These are phyloP conservation scores for Argopecten irradians DNA, from an alignment of 1,140 invertebrate species.

Conservation along the genomic window DNA sequence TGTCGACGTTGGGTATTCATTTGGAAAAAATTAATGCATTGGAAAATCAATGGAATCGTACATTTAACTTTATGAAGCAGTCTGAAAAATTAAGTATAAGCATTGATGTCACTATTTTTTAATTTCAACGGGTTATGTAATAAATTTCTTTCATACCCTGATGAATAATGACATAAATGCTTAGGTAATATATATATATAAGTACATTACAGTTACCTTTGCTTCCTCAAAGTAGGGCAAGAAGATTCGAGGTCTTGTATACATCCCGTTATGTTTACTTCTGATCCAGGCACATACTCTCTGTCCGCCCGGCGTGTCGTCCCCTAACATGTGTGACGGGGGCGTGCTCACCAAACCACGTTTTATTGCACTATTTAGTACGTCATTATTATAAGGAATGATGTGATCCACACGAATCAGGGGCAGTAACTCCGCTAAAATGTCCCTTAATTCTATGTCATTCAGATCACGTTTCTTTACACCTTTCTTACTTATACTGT, in stretches of 20 bases:
- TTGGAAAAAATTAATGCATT: too few species aligned
- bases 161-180: too few species aligned
- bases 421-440: conserved; percentile 88
- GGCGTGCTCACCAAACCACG: conserved; percentile 90
- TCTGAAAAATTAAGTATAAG: too few species aligned
- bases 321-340: conserved; percentile 90
- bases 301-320: conserved; percentile 75
- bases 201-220: too few species aligned
- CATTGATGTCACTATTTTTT: too few species aligned
- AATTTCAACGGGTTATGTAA: too few species aligned
- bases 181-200: too few species aligned
- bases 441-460: conserved; percentile 91
- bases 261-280: conserved; percentile 87
- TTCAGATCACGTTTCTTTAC: conserved; percentile 90
- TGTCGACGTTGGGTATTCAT: too few species aligned
- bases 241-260: conserved; percentile 91
- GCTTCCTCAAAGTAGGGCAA: conserved; percentile 96
- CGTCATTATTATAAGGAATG: conserved; percentile 89
- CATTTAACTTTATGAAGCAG: too few species aligned
- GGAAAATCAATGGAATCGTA: too few species aligned
- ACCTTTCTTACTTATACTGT: conserved; percentile 91
- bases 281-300: conserved; percentile 89
- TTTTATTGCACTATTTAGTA: conserved; percentile 85
- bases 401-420: conserved; percentile 93
- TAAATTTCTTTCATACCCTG: too few species aligned